Conservation (phyloP, 1,140 invertebrate species). For the Bicyclus anynana region DNA sequence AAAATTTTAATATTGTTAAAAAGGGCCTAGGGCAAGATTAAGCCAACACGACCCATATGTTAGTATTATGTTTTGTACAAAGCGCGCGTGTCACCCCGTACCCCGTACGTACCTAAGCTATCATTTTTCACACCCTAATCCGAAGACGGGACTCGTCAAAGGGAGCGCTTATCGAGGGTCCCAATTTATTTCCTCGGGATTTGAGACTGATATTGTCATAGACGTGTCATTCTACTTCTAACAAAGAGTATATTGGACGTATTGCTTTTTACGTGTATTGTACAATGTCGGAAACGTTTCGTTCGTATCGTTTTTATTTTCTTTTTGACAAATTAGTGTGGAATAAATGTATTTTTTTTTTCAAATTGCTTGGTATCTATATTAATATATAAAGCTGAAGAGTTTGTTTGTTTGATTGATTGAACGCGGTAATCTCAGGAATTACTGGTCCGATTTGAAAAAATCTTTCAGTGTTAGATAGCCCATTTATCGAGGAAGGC, state of each 20-base stretch:
- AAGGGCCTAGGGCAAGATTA: neutral
- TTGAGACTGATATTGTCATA: conserved; percentile 59
- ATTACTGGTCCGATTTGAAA: too few species aligned
- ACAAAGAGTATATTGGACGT: conserved; percentile 24
- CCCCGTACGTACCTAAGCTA: conserved; percentile 52
- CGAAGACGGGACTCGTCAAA: conserved; percentile 69
- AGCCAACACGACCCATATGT: conserved; percentile 5
- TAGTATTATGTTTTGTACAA: conserved; percentile 34
- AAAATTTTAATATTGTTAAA: neutral
- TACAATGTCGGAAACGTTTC: conserved; percentile 7
- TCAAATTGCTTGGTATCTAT: too few species aligned
- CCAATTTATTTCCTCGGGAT: conserved; percentile 70
- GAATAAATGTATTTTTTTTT: too few species aligned
- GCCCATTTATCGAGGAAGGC: too few species aligned
- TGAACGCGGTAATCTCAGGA: too few species aligned
- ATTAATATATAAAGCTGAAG: too few species aligned
- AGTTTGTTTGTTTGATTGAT: too few species aligned
- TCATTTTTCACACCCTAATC: conserved; percentile 74
- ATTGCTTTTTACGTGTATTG: too few species aligned
- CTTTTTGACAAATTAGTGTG: too few species aligned
- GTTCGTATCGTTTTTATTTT: too few species aligned
- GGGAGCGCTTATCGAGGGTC: conserved; percentile 67
- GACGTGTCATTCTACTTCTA: conserved; percentile 42
- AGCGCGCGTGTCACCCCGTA: conserved; percentile 36
- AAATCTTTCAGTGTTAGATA: too few species aligned